A percentile compares a stretch with the other conserved stretches of the same genome.
These are phyloP conservation scores for Sebastiscus albofasciatus DNA, from an alignment of 2,797 vertebrate genomes.

Conservation along the genomic window DNA sequence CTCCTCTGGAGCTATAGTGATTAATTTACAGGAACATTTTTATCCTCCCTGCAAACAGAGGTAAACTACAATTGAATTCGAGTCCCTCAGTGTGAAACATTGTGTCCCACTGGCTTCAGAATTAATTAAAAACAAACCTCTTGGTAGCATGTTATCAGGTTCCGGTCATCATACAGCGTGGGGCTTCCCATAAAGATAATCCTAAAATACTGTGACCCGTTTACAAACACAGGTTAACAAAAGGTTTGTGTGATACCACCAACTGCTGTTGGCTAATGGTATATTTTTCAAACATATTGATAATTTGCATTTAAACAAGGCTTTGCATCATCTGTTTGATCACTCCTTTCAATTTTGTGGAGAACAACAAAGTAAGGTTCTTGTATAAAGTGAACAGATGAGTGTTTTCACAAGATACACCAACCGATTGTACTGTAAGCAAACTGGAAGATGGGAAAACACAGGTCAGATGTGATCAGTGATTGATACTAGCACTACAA, in stretches of 20 bases:
- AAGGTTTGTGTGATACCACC: background rate
- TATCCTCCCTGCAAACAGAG: background rate
- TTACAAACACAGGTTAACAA: conserved; percentile 9
- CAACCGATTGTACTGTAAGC: background rate
- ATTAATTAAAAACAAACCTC: conserved; percentile 30
- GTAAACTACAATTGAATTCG: background rate
- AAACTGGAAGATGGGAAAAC: background rate
- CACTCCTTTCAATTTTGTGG: conserved; percentile 6
- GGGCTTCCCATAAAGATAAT: conserved; percentile 7
- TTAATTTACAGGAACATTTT: background rate
- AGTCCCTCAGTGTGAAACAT: background rate
- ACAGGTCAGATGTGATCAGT: background rate
- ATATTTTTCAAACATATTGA: conserved; percentile 5
- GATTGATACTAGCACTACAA: no score
- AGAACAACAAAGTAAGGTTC: background rate
- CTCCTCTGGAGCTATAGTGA: background rate
- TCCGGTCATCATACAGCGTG: background rate
- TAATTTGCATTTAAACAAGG: conserved; percentile 12
- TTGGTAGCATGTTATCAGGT: conserved; percentile 17
- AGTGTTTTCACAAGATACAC: background rate
- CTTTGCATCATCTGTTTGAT: conserved; percentile 16
- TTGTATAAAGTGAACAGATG: background rate
- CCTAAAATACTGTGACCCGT: background rate
- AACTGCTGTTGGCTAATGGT: background rate
- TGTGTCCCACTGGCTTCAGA: background rate